Base-by-base conservation (phyloP, 2,888 invertebrate species). In the Leptinotarsa haldemani region DNA sequence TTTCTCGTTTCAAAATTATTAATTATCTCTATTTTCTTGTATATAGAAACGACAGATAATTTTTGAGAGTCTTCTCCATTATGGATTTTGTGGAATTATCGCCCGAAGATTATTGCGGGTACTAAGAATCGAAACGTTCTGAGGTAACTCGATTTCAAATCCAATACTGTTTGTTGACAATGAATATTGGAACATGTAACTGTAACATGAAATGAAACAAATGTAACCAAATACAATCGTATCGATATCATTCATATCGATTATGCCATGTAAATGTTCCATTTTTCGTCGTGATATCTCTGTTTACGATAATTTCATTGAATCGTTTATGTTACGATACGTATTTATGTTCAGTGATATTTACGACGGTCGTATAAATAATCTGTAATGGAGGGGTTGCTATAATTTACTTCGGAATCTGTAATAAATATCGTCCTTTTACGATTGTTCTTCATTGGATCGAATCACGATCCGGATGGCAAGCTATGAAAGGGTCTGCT, bases 261-360 rank as follows among this genome's bases (percentile, higher is more conserved):
- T 40, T 9, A 56, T 18, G 18, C 56, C 22, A n/a, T 20, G 56
- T 56, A 15, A 56, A 9, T 20, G 15, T 56, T 25, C 22, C 15
- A 56, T 56, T 56, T 16, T 56, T 20, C 22, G 4, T 22, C 22
- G 22, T 40, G 22, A 56, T 56, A 20, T 5, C 22, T 56, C 56
- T 56, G 50, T 50, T 56, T 22, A 56, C 22, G 22, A 56, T 56
- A 56, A 56, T 25, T 56, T 56, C 22, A 56, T 56, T 22, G 22
- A 13, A 22, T 22, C 56, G 56, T 56, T 56, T 56, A 50, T 25
- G 4, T 56, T 56, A 56, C 52, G 52, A 52, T 52, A 12, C 52
- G 18, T 52, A 18, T 52, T 52, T 18, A 52, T 52, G 52, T 52
- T 52, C 9, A 18, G 2, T 52, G 52, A 18, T 18, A 52, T 52